Evolutionary conservation across 1,140 invertebrate genomes (phyloP).

Genomic region (Aporrectodea caliginosa): DNA sequence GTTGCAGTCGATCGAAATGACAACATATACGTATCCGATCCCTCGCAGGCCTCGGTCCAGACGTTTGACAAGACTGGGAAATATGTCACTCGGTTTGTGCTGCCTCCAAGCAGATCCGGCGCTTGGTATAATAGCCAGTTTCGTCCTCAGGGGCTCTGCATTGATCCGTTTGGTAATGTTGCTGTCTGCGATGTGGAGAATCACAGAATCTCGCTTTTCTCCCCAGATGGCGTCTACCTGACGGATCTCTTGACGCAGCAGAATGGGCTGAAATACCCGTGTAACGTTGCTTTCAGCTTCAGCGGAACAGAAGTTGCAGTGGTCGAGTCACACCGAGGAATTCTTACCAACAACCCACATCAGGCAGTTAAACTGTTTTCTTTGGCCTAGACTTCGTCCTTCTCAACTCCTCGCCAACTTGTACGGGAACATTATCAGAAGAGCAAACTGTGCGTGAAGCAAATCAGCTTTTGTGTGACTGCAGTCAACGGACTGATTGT

Average conservation of each 20-base stretch:
- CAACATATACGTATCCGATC: conserved; percentile 30
- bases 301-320: not conserved
- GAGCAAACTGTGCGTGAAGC: too few species aligned
- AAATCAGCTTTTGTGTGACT: too few species aligned
- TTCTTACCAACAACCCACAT: not conserved
- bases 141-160: conserved; percentile 20
- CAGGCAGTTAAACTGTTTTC: not conserved
- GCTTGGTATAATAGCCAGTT: conserved; percentile 2
- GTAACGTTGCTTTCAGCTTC: not conserved
- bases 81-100: conserved; percentile 10
- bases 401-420: too few species aligned
- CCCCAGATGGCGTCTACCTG: conserved; percentile 3
- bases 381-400: too few species aligned
- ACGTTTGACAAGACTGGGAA: conserved; percentile 25
- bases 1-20: conserved; percentile 26
- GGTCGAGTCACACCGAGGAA: not conserved
- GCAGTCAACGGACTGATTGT: too few species aligned
- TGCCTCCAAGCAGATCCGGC: not conserved
- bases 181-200: conserved; percentile 26
- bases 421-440: too few species aligned
- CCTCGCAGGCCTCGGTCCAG: conserved; percentile 8
- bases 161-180: conserved; percentile 20
- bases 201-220: conserved; percentile 19
- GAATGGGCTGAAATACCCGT: not conserved
- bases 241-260: not conserved